A percentile compares a stretch with the other conserved stretches of the same genome.
Conservation (phyloP, 2,888 invertebrate genomes). For the Entomobrya multifasciata region DNA sequence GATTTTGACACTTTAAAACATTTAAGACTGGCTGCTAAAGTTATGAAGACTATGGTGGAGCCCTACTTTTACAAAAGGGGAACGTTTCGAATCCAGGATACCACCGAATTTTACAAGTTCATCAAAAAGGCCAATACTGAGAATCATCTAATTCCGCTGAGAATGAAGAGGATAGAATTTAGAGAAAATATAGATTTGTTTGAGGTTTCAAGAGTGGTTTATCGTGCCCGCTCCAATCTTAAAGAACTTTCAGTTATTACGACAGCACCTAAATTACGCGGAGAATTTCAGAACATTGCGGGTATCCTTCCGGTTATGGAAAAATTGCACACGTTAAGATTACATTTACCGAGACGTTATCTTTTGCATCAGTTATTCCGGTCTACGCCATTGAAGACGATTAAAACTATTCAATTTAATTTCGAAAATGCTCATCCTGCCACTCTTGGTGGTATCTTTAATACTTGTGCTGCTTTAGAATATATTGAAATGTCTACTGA, state of each 20-base stretch:
- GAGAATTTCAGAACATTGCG: slow-evolving; percentile 53
- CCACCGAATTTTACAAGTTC: slow-evolving; percentile 44
- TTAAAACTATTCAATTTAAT: slow-evolving; percentile 43
- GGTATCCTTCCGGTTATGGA: slow-evolving; percentile 29
- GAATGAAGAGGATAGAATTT: slow-evolving; percentile 26
- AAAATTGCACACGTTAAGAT: slow-evolving; percentile 34
- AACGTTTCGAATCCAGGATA: slow-evolving; percentile 13
- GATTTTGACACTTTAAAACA: slow-evolving; percentile 47
- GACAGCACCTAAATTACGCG: slow-evolving; percentile 27
- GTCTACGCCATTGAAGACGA: background rate
- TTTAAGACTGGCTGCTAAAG: slow-evolving; percentile 15
- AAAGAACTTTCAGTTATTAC: slow-evolving; percentile 29
- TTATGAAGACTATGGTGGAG: slow-evolving; percentile 37
- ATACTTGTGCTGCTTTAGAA: background rate
- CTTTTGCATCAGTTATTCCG: slow-evolving; percentile 48
- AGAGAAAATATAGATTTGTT: slow-evolving; percentile 39
- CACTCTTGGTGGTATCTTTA: slow-evolving; percentile 40
- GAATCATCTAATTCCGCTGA: slow-evolving; percentile 11
- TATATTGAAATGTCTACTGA: slow-evolving; percentile 15
- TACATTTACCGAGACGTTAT: slow-evolving; percentile 36
- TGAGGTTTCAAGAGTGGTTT: slow-evolving; percentile 48
- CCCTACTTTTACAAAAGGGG: slow-evolving; percentile 44
- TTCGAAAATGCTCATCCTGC: slow-evolving; percentile 54
- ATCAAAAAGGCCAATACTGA: slow-evolving; percentile 37
- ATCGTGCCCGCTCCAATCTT: slow-evolving; percentile 36